Base-by-base conservation (phyloP, 2,888 invertebrate genomes). In the Ophion ventricosus region DNA sequence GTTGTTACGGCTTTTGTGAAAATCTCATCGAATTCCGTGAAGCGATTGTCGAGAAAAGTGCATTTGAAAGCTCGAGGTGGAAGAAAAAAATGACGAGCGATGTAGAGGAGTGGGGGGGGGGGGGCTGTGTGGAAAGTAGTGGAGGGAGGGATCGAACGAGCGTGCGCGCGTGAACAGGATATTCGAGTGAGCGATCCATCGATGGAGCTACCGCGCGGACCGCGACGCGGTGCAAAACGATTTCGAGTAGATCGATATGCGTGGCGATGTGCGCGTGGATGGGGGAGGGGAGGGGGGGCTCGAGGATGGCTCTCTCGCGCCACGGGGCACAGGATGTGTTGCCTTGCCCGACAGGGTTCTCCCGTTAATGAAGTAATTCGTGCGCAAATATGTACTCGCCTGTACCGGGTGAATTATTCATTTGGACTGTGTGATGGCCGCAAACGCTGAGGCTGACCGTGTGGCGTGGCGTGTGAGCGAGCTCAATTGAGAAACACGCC, bases 331-430 rank as follows among this genome's bases (percentile, higher is more conserved):
- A 87, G 88, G 89, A 88, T 87, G 82, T 77, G 87, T 87, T 73
- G 67, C 26, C 54, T 82, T 69, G 77, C 77, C 64, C 73, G 85
- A 78, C 77, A 66, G 86, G 82, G 85, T 82, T 66, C 86, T 84
- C 87, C 82, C 82, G 86, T 88, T 91, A 91, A 91, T 90, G 90
- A 91, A 91, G 91, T 91, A 91, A 91, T 91, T 91, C 88, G 90
- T 91, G 91, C 88, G 89, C 91, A 90, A 91, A 91, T 90, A 91
- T 90, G 90, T 88, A 84, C 88, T 82, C 89, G 87, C 82, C 83
- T 81, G 81, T 82, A 83, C 86, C 86, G 70, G 83, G 87, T 91
- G 91, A 90, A 91, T 91, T 88, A 91, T 91, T 91, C 91, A 91
- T 89, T 83, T 63, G 72, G 82, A 66, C 63, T 82, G 72, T 69